Conservation (phyloP, 2,797 vertebrate genomes). For the Parambassis ranga region DNA sequence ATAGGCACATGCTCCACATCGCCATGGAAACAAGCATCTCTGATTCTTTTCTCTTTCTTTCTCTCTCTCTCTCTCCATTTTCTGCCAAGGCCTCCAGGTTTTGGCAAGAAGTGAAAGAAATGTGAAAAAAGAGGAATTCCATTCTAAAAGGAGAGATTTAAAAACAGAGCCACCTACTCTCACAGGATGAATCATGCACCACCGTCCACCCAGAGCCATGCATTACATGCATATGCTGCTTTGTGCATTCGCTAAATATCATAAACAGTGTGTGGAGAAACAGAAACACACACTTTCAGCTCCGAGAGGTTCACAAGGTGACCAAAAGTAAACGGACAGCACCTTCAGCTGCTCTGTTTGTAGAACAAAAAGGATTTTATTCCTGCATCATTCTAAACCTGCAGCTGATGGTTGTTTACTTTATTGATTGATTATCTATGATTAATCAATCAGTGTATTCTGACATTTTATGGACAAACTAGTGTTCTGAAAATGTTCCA, state of each 20-base stretch:
- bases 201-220: too few species aligned
- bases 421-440: too few species aligned
- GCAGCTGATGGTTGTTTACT: too few species aligned
- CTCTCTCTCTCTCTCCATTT: constrained; percentile 21
- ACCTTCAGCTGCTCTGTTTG: too few species aligned
- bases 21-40: constrained; percentile 72
- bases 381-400: too few species aligned
- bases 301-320: too few species aligned
- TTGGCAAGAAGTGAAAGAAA: constrained; percentile 40
- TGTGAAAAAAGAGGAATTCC: constrained; percentile 46
- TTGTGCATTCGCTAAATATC: neutral
- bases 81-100: constrained; percentile 17
- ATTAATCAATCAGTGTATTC: too few species aligned
- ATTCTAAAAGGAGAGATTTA: constrained; percentile 38
- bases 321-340: too few species aligned
- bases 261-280: neutral
- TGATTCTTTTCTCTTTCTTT: constrained; percentile 28
- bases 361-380: too few species aligned
- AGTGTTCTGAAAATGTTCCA: too few species aligned
- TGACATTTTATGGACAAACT: too few species aligned
- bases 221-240: neutral
- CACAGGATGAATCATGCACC: constrained; percentile 35
- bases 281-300: too few species aligned
- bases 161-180: constrained; percentile 46
- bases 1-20: constrained; percentile 50